Base-by-base conservation (phyloP, 2,113 vertebrate genomes). In the Beaufortia kweichowensis region DNA sequence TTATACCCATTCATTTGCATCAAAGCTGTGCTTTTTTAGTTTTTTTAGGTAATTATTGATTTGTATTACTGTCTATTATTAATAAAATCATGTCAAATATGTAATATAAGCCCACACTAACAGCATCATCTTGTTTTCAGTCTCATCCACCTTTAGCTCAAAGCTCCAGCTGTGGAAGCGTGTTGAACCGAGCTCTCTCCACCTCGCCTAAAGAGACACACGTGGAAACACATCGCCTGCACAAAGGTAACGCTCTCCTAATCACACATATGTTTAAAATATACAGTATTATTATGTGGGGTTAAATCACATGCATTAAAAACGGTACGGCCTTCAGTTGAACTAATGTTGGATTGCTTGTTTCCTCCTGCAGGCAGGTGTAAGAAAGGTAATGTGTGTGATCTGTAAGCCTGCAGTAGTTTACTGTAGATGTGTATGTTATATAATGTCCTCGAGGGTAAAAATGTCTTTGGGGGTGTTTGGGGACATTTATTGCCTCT, bases 131-230 rank as follows among this genome's bases (percentile, higher is more conserved):
- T 24, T 74, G 8, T 84, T 72, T 72, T 46, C 81, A 98, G 96
- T 83, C 88, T 66, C 96, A 98, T 83, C 88, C 94, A 75, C 95
- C 95, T 9, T 85, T 98, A 82, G 91, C 92, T 26, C 96, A 98
- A 86, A 98, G 95, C 86, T 95, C 94, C 85, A 98, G 96, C 83
- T 98, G 96, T 84, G 95, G 96, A 8, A 98, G 94, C 0, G 93
- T 97, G 48, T 92, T 97, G 72, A 94, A 95, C 82, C 94, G 93
- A 79, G 93, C 92, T 0, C 76, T 96, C 76, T 94, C 94, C 31
- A 88, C 94, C 31, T 93, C 94, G 84, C 88, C 86, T 86, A 96
- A 94, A 87, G 95, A 98, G 71, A 82, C 88, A 0, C 71, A 43
- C 23, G 6, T 59, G 21, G 95, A 97, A 61, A 85, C 92, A 0